Evolutionary conservation across 2,797 vertebrate genomes (phyloP).

Genomic region (Tragopan temminckii): DNA sequence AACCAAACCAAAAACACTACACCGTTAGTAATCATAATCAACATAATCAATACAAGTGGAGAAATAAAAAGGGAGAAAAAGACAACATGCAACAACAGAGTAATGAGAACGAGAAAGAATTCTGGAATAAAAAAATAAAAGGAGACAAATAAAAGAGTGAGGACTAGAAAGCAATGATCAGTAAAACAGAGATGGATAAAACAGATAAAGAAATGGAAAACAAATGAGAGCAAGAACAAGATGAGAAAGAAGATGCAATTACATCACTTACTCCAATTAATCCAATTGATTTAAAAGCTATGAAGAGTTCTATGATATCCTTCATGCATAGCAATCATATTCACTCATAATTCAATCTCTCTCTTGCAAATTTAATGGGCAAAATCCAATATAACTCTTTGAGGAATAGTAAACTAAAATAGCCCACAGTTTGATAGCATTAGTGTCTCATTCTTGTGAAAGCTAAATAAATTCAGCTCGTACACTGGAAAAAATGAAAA

Average conservation of each 20-base stretch:
- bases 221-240: neutral
- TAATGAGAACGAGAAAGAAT: neutral
- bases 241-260: neutral
- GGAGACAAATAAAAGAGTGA: neutral
- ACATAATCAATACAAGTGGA: neutral
- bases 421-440: neutral
- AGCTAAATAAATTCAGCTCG: neutral
- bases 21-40: neutral
- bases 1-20: neutral
- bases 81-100: neutral
- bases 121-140: neutral
- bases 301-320: neutral
- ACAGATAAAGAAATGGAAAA: neutral
- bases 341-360: neutral
- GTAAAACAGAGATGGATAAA: neutral
- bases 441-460: neutral
- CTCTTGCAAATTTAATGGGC: neutral
- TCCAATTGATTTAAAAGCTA: neutral
- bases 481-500: neutral
- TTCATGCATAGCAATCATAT: neutral
- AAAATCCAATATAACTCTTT: neutral
- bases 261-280: neutral
- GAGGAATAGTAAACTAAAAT: neutral
- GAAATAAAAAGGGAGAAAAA: rapidly evolving
- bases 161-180: neutral